Percentiles rank a stretch among this genome's conserved stretches.
These are phyloP conservation scores for Lasioglossum malachurum DNA, from an alignment of 2,888 invertebrate genomes.

Conservation along the genomic window DNA sequence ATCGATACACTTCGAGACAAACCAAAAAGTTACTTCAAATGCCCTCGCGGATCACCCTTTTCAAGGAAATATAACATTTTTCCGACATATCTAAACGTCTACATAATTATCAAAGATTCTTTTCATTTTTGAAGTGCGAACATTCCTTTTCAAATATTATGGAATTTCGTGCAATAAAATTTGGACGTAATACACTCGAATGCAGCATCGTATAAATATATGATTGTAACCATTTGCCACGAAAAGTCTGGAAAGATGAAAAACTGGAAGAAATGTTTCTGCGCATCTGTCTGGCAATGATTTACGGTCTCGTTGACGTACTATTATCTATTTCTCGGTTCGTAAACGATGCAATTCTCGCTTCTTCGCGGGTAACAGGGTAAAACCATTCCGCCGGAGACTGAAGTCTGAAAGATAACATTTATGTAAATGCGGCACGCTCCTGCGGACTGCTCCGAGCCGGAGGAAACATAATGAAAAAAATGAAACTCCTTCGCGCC, in stretches of 20 bases:
- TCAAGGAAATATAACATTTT: too few relatives aligned
- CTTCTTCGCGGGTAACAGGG: neutral
- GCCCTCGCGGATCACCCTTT: neutral
- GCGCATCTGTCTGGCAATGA: constrained; percentile 1
- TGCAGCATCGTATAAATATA: neutral
- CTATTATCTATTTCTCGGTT: constrained; percentile 23
- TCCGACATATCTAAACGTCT: too few relatives aligned
- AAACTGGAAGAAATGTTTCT: neutral
- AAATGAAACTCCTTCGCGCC: neutral
- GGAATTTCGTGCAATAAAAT: neutral
- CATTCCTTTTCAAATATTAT: neutral
- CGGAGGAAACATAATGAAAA: constrained; percentile 30
- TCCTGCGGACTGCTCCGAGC: neutral
- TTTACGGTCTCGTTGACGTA: neutral
- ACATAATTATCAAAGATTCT: too few relatives aligned
- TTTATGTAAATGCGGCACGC: constrained; percentile 41
- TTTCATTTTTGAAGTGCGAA: too few relatives aligned
- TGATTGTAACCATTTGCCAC: neutral
- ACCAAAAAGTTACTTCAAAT: neutral
- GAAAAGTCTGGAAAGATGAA: neutral
- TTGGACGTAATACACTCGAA: neutral
- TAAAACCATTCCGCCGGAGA: neutral
- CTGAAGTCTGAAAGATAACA: constrained; percentile 32
- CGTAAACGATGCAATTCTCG: constrained; percentile 21
- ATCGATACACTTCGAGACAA: neutral